phyloP scores from a whole-genome alignment of 2,888 invertebrate genomes.

The Euclidia mi region DNA sequence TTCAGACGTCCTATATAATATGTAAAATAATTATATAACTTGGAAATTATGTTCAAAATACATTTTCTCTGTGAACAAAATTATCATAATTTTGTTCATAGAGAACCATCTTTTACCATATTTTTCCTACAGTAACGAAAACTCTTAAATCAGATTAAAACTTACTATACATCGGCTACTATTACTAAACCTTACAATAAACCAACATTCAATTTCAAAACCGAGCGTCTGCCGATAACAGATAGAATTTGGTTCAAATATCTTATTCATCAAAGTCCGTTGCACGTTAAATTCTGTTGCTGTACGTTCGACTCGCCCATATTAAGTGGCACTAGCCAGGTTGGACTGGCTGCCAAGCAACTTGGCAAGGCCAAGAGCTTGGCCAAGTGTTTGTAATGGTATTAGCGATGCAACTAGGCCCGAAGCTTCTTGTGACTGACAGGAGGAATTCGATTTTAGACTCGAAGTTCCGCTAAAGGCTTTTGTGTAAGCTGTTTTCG shows the following conservation, averaged over 20 bases:
- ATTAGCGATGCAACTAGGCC: slow-evolving; percentile 17
- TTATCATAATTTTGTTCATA: no score
- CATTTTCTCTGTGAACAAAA: no score
- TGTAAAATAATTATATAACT: background rate
- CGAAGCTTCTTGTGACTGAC: slow-evolving; percentile 21
- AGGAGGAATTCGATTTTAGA: slow-evolving; percentile 36
- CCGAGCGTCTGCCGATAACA: no score
- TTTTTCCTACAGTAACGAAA: no score
- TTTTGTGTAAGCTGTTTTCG: slow-evolving; percentile 11
- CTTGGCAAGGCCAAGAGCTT: slow-evolving; percentile 9
- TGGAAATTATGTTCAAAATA: no score
- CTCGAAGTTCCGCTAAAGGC: slow-evolving; percentile 21
- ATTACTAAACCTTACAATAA: no score
- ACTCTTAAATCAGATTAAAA: no score
- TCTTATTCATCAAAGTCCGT: slow-evolving; percentile 4
- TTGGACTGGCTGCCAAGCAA: slow-evolving; percentile 3
- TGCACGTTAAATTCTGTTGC: slow-evolving; percentile 5
- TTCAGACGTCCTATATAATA: no score
- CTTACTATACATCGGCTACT: no score
- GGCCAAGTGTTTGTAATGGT: slow-evolving; percentile 12
- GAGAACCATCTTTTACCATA: no score
- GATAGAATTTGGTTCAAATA: background rate
- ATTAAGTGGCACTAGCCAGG: slow-evolving; percentile 1
- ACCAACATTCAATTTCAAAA: no score
- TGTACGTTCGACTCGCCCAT: background rate